phyloP scores from a whole-genome alignment of 2,888 invertebrate species.

The Platypus cylindrus region DNA sequence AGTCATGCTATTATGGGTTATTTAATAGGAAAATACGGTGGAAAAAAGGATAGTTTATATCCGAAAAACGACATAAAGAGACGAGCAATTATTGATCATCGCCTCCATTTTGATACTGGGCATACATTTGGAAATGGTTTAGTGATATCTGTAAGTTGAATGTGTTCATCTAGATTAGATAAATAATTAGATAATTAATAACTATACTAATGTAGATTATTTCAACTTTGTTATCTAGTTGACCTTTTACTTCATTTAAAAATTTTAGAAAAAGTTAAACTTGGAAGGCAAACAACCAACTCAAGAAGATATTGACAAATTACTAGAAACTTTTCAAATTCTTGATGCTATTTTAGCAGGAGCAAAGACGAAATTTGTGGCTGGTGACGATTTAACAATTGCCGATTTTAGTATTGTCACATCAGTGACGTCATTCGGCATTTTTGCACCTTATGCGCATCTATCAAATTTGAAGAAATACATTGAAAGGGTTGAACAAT shows the following conservation, averaged over 20 bases:
- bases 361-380: conserved; percentile 21
- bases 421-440: conserved; percentile 9
- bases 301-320: conserved; percentile 4
- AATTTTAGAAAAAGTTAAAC: conserved; percentile 12
- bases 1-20: conserved; percentile 39
- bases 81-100: conserved; percentile 39
- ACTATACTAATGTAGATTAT: too few species aligned
- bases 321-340: conserved; percentile 22
- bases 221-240: too few species aligned
- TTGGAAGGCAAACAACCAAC: conserved; percentile 6
- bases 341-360: conserved; percentile 32
- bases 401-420: conserved; percentile 20
- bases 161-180: too few species aligned
- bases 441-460: conserved; percentile 4
- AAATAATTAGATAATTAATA: too few species aligned
- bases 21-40: conserved; percentile 39
- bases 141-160: too few species aligned
- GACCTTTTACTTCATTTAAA: too few species aligned
- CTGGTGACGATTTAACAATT: conserved; percentile 17
- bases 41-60: conserved; percentile 36
- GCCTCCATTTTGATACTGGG: conserved; percentile 39
- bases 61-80: conserved; percentile 35
- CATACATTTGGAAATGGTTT: too few species aligned
- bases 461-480: conserved; percentile 23
- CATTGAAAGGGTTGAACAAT: conserved; percentile 16